Evolutionary conservation across 2,888 invertebrate genomes (phyloP).

Genomic region (Ennomos quercinarius): DNA sequence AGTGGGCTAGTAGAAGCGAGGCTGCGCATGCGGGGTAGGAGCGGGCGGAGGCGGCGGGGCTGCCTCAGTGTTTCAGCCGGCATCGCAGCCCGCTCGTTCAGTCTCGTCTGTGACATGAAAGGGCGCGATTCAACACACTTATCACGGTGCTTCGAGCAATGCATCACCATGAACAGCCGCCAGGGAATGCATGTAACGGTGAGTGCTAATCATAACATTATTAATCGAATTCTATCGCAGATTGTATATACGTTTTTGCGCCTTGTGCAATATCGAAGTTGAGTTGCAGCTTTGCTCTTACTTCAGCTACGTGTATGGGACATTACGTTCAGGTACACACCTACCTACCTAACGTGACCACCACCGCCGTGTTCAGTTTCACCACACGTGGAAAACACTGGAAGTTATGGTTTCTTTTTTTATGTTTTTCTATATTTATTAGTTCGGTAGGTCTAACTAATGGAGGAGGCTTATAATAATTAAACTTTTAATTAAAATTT

Average conservation of each 20-base stretch:
- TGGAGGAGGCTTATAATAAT: too few relatives aligned
- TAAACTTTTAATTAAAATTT: too few relatives aligned
- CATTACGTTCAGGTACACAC: slow-evolving; percentile 8
- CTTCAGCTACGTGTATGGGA: slow-evolving; percentile 12
- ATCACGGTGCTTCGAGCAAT: slow-evolving; percentile 88
- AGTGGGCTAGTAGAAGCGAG: slow-evolving; percentile 29
- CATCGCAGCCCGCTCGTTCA: slow-evolving; percentile 64
- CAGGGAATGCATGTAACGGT: slow-evolving; percentile 85
- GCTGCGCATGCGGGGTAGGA: slow-evolving; percentile 66
- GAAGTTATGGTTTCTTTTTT: too few relatives aligned
- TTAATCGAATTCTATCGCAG: slow-evolving; percentile 24
- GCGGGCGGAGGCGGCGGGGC: slow-evolving; percentile 53
- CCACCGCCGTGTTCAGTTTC: slow-evolving; percentile 1
- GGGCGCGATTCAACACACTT: slow-evolving; percentile 82
- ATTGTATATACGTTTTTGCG: slow-evolving; percentile 8
- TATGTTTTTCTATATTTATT: too few relatives aligned
- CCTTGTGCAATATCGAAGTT: slow-evolving; percentile 15
- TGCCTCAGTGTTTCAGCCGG: slow-evolving; percentile 73
- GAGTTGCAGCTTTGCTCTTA: slow-evolving; percentile 25
- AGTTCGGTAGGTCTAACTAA: too few relatives aligned
- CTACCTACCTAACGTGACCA: background rate
- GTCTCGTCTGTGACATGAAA: slow-evolving; percentile 86
- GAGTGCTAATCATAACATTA: slow-evolving; percentile 51
- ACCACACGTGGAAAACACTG: background rate
- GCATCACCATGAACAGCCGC: slow-evolving; percentile 89